Base-by-base conservation (phyloP, 2,113 vertebrate species). In the Phylloscopus trochiloides region DNA sequence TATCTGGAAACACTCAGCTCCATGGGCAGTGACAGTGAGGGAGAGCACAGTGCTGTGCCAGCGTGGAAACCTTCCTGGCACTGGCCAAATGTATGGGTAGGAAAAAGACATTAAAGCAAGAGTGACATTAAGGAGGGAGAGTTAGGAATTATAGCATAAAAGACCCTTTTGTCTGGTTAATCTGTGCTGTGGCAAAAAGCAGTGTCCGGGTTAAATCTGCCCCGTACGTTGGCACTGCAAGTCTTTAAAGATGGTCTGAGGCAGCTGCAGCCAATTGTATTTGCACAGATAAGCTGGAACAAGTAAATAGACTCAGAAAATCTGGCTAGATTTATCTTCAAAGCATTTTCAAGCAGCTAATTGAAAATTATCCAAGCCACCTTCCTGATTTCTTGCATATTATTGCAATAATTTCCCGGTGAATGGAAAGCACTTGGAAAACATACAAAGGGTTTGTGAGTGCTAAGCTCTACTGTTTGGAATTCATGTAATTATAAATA, bases 291-390 rank as follows among this genome's bases (percentile, higher is more conserved):
- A 93, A 93, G 75, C 85, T 94, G 93, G 71, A 86, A 85, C 67
- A 90, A 96, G 73, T 76, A 86, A 83, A 74, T 32, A 88, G 73
- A 71, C 58, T 83, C 54, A 47, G 88, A 88, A 95, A 94, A 88
- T 63, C 78, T 93, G 87, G 38, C 55, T 90, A 74, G 87, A 62
- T 93, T 83, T 86, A 66, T 93, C 93, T 96, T 96, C 93, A 96
- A 94, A 90, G 94, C 72, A 31, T 94, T 96, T 96, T 90, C 40
- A 25, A 67, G 92, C 63, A 92, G 86, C 82, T 96, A 94, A 95
- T 83, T 94, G 94, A 97, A 96, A 93, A 93, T 86, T 93, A 93
- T 79, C 78, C 71, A 93, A 94, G 77, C 54, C 67, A 95, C 90
- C 75, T 90, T 93, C 88, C 51, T 77, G 82, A 47, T 97, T 92